A percentile compares a stretch with the other conserved stretches of the same genome.
Evolutionary conservation across 2,797 vertebrate species (phyloP).

Genomic region (Gobio occitaniae): DNA sequence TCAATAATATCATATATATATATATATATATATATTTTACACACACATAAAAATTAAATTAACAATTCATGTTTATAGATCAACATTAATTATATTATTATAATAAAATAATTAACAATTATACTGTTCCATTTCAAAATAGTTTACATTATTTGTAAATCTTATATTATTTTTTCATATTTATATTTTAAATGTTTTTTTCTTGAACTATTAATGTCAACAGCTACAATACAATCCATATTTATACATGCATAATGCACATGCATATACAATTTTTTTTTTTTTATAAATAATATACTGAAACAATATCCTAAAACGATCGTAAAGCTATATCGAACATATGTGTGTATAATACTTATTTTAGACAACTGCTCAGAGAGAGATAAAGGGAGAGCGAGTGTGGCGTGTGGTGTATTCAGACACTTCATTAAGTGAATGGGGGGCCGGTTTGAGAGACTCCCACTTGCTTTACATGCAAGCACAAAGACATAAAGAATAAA

Average conservation of each 20-base stretch:
- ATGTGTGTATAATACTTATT: slow-evolving; percentile 16
- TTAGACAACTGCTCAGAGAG: slow-evolving; percentile 11
- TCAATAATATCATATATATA: no score
- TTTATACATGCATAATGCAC: neutral
- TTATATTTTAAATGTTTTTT: neutral
- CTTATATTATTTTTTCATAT: neutral
- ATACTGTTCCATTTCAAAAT: neutral
- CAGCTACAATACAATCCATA: neutral
- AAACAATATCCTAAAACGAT: neutral
- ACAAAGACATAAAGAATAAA: slow-evolving; percentile 63
- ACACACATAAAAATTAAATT: no score
- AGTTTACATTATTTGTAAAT: neutral
- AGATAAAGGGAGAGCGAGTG: slow-evolving; percentile 20
- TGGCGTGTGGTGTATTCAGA: slow-evolving; percentile 51
- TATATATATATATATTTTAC: neutral
- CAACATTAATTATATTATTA: neutral
- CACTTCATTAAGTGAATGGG: slow-evolving; percentile 65
- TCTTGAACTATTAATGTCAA: neutral
- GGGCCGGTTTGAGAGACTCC: slow-evolving; percentile 61
- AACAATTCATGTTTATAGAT: neutral
- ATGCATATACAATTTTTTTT: neutral
- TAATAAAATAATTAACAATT: neutral
- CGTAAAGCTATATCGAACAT: neutral
- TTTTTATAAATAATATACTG: neutral
- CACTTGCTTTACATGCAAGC: slow-evolving; percentile 60